These are phyloP conservation scores for Rhinolophus sinicus DNA, from an alignment of 2,113 vertebrate genomes.

Conservation along the genomic window DNA sequence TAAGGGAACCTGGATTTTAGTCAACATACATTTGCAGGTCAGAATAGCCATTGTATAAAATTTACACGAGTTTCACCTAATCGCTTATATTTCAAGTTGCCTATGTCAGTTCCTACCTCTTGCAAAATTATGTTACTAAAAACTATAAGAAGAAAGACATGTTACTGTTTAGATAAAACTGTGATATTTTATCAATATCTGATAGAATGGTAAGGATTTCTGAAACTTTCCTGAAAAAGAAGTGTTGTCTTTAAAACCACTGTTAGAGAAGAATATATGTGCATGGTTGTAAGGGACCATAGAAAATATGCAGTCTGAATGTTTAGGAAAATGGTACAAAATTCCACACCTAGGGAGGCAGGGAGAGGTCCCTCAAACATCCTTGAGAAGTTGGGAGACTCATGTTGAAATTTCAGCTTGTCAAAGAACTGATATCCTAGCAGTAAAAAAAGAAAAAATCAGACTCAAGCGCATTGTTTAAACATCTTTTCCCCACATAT, in stretches of 20 bases:
- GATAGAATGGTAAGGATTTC: neutral
- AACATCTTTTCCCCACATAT: neutral
- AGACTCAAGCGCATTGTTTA: neutral
- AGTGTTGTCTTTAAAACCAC: neutral
- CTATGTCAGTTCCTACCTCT: neutral
- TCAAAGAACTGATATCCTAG: neutral
- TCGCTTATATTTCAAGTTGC: neutral
- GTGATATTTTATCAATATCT: neutral
- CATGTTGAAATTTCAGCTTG: neutral
- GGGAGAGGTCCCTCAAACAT: neutral
- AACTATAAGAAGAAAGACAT: neutral
- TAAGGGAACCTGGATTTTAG: neutral
- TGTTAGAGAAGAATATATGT: neutral
- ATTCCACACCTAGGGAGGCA: neutral
- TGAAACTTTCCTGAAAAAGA: neutral
- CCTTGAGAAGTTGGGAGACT: neutral
- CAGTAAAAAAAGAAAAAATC: neutral
- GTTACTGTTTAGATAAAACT: neutral
- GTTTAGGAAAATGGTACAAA: neutral
- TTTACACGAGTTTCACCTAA: neutral
- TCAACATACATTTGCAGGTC: neutral
- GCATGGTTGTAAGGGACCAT: neutral
- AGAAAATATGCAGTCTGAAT: neutral
- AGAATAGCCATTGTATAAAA: neutral
- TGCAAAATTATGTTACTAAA: neutral